These are phyloP conservation scores for Hippolais icterina DNA, from an alignment of 2,113 vertebrate genomes.

Conservation along the genomic window DNA sequence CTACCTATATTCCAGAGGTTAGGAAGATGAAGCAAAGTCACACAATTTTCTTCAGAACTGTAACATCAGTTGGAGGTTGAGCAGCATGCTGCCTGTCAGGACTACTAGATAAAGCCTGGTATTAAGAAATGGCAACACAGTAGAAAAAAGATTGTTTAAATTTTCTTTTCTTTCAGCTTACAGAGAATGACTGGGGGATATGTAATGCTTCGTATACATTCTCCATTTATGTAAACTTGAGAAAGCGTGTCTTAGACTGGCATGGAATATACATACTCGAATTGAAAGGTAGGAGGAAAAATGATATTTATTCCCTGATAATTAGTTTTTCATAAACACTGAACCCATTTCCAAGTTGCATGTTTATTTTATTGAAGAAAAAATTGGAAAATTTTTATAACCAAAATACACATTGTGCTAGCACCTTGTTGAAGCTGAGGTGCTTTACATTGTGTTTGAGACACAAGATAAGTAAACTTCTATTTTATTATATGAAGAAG, in stretches of 20 bases:
- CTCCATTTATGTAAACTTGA: neutral
- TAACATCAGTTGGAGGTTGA: neutral
- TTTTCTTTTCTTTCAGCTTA: neutral
- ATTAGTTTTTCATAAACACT: neutral
- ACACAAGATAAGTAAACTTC: neutral
- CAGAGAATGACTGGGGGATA: neutral
- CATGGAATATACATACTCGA: neutral
- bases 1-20: neutral
- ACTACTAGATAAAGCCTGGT: neutral
- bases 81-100: neutral
- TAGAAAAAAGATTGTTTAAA: neutral
- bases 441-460: neutral
- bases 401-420: neutral
- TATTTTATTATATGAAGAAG: neutral
- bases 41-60: neutral
- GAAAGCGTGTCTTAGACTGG: fast-evolving
- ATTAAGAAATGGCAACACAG: neutral
- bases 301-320: neutral
- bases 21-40: neutral
- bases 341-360: neutral
- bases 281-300: fast-evolving
- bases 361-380: neutral
- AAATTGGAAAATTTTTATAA: neutral
- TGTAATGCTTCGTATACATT: neutral
- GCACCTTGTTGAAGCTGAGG: neutral